These are phyloP conservation scores for Motacilla tschutschensis DNA, from an alignment of 2,113 vertebrate genomes.

Conservation along the genomic window DNA sequence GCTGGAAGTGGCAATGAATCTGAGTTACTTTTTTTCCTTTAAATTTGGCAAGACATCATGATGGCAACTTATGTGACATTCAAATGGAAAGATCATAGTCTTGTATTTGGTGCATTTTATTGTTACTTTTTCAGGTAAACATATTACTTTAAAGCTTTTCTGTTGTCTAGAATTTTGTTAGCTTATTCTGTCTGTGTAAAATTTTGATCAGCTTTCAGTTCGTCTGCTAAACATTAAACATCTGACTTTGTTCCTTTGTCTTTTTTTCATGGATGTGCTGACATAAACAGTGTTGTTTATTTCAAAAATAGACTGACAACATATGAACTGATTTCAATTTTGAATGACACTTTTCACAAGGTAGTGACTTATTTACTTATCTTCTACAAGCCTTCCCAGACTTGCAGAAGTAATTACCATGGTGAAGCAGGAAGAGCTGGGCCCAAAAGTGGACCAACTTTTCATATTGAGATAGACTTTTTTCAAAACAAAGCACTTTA, in stretches of 20 bases:
- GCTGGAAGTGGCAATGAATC: not conserved
- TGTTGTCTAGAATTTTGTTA: not conserved
- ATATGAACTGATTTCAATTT: not conserved
- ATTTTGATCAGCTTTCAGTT: not conserved
- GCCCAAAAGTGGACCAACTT: not conserved
- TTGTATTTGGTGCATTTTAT: not conserved
- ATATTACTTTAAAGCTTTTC: not conserved
- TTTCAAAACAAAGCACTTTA: not conserved
- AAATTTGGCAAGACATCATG: not conserved
- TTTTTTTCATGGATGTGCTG: not conserved
- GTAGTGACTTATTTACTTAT: not conserved
- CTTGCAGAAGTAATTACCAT: not conserved
- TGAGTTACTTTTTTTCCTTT: not conserved
- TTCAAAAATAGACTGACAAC: not conserved
- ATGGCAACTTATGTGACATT: not conserved
- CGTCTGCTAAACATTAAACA: not conserved
- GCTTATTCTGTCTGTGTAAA: not conserved
- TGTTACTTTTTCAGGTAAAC: not conserved
- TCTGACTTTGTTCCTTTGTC: not conserved
- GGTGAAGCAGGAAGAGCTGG: not conserved
- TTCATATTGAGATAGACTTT: not conserved
- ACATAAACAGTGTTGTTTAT: not conserved
- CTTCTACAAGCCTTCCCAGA: not conserved
- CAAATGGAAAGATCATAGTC: not conserved
- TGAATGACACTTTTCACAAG: not conserved